These are phyloP conservation scores for Oreochromis niloticus DNA, from an alignment of 2,113 vertebrate species.

Conservation along the genomic window DNA sequence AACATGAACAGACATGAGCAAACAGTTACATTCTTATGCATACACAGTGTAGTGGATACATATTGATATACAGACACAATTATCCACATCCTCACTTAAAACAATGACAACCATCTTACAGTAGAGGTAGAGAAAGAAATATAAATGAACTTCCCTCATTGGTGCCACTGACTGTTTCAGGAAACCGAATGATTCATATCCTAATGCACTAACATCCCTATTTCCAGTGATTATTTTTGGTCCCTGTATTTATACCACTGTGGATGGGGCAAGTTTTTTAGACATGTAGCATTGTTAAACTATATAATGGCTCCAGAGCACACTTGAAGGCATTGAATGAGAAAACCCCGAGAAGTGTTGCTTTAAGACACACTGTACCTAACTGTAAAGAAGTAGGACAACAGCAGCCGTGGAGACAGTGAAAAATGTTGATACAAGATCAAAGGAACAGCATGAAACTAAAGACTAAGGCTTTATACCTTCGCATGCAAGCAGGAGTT, in stretches of 20 bases:
- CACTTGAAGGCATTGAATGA: neutral
- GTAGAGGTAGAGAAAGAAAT: constrained; percentile 15
- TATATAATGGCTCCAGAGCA: neutral
- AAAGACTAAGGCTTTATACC: neutral
- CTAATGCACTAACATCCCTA: constrained; percentile 51
- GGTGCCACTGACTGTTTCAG: constrained; percentile 31
- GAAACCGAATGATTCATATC: constrained; percentile 70
- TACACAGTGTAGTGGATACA: constrained; percentile 3
- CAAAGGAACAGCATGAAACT: constrained; percentile 22
- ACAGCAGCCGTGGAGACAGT: neutral
- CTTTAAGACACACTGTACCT: neutral
- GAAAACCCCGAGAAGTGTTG: neutral
- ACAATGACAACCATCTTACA: constrained; percentile 45
- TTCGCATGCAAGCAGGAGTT: constrained; percentile 18
- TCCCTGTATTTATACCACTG: constrained; percentile 41
- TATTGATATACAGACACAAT: constrained; percentile 46
- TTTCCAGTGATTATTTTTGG: constrained; percentile 64
- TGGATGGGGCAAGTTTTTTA: constrained; percentile 3
- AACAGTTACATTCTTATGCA: constrained; percentile 32
- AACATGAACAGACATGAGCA: constrained; percentile 29
- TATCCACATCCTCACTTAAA: constrained; percentile 53
- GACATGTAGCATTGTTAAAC: neutral
- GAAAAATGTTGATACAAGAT: neutral
- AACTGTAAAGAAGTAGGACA: neutral
- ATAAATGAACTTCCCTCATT: neutral